These are phyloP conservation scores for Oscheius sp. DNA, from an alignment of 2,888 invertebrate species.

Conservation along the genomic window DNA sequence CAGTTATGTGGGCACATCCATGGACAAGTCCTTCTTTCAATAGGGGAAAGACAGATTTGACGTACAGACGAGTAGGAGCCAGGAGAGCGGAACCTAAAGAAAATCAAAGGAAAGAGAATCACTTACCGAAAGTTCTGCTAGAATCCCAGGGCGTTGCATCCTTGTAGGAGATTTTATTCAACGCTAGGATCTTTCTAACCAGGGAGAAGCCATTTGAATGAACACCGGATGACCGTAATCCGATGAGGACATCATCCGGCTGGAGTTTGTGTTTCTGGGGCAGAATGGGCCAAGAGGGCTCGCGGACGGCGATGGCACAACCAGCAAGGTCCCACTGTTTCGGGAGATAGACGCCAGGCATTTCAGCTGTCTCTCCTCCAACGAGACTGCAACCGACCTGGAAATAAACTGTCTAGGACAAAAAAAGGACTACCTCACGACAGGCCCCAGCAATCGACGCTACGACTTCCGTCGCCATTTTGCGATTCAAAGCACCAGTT, in stretches of 20 bases:
- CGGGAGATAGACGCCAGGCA: slow-evolving; percentile 90
- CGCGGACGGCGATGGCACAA: slow-evolving; percentile 92
- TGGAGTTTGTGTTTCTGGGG: slow-evolving; percentile 76
- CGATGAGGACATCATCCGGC: slow-evolving; percentile 85
- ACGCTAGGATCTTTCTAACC: slow-evolving; percentile 46
- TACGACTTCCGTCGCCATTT: slow-evolving; percentile 75
- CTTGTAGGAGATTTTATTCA: slow-evolving; percentile 46
- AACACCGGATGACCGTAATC: slow-evolving; percentile 87
- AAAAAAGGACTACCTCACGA: slow-evolving; percentile 77
- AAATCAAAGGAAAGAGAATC: background rate
- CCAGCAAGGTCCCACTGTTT: slow-evolving; percentile 95
- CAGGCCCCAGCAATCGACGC: slow-evolving; percentile 91
- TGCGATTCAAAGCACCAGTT: slow-evolving; percentile 86
- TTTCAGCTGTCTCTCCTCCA: slow-evolving; percentile 94
- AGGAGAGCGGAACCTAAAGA: slow-evolving; percentile 83
- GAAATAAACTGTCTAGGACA: background rate
- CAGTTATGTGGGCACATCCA: slow-evolving; percentile 86
- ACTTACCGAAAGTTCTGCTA: slow-evolving; percentile 42
- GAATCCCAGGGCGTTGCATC: slow-evolving; percentile 45
- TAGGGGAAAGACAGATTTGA: slow-evolving; percentile 82
- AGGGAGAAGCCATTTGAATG: slow-evolving; percentile 93
- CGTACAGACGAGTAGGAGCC: slow-evolving; percentile 89
- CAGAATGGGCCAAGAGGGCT: slow-evolving; percentile 78
- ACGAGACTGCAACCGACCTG: slow-evolving; percentile 23
- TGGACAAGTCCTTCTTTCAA: slow-evolving; percentile 79